Conservation (phyloP, 2,888 invertebrate species). For the Salticus scenicus region DNA sequence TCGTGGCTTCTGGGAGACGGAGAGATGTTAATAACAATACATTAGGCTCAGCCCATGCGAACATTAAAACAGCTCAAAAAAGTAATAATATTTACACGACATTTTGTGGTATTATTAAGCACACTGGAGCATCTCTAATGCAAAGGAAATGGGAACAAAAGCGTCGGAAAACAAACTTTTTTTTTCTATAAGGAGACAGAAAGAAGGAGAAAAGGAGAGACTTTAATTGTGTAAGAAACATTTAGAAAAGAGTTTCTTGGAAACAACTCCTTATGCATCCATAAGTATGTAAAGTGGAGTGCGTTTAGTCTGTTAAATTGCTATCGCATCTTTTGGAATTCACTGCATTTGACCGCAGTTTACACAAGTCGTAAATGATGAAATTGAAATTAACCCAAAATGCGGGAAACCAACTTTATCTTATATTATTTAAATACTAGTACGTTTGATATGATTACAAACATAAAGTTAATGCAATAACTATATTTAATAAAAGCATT, state of each 20-base stretch:
- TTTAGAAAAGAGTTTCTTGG: not conserved
- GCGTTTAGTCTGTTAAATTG: not conserved
- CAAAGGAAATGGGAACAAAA: slow-evolving; percentile 11
- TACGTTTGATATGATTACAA: too few relatives aligned
- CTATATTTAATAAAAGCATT: too few relatives aligned
- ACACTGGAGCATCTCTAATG: slow-evolving; percentile 63
- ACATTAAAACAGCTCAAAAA: slow-evolving; percentile 65
- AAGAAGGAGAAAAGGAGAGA: not conserved
- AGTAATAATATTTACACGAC: slow-evolving; percentile 70
- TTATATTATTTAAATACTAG: too few relatives aligned
- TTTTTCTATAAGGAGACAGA: not conserved
- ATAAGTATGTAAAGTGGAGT: slow-evolving; percentile 2
- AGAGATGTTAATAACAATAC: slow-evolving; percentile 68
- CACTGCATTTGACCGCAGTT: slow-evolving; percentile 8
- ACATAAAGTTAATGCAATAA: too few relatives aligned
- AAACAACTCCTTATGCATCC: not conserved
- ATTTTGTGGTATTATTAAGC: slow-evolving; percentile 65
- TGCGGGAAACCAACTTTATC: too few relatives aligned
- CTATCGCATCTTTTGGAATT: not conserved
- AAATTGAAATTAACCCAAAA: too few relatives aligned
- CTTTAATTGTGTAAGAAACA: slow-evolving; percentile 15
- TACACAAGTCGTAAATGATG: not conserved
- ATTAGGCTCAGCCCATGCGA: slow-evolving; percentile 68
- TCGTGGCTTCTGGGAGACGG: slow-evolving; percentile 34
- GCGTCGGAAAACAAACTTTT: not conserved